Conservation (phyloP, 2,797 vertebrate species). For the Sibirionetta formosa region DNA sequence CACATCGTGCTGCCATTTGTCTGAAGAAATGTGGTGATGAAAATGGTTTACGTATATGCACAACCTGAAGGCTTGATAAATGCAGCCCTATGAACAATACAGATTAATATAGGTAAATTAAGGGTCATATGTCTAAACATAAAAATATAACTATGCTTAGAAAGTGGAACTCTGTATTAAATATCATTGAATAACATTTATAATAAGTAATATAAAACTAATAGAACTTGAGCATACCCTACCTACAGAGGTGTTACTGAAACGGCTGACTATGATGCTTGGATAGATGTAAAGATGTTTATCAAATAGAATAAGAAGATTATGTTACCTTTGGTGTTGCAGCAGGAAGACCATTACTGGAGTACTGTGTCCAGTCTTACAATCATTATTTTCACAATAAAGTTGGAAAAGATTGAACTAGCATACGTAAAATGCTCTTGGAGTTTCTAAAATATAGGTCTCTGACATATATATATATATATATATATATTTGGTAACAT, state of each 20-base stretch:
- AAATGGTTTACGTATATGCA: not conserved
- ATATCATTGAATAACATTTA: not conserved
- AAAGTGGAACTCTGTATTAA: not conserved
- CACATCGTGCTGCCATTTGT: not conserved
- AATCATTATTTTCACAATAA: not conserved
- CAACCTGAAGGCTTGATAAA: not conserved
- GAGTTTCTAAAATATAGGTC: not conserved
- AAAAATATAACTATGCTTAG: not conserved
- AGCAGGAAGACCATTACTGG: not conserved
- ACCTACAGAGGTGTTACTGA: not conserved
- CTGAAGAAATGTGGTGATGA: not conserved
- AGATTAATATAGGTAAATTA: not conserved
- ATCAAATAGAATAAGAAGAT: not conserved
- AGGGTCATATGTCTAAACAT: not conserved
- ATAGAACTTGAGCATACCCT: not conserved
- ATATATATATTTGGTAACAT: not conserved
- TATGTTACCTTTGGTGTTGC: not conserved
- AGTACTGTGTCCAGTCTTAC: not conserved
- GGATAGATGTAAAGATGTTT: not conserved
- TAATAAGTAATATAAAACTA: not conserved
- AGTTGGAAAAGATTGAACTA: not conserved
- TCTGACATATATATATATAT: not conserved
- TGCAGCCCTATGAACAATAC: not conserved
- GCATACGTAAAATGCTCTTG: not conserved
- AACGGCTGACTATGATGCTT: not conserved